phyloP scores from a whole-genome alignment of 2,797 vertebrate species.

The Thalassophryne amazonica region DNA sequence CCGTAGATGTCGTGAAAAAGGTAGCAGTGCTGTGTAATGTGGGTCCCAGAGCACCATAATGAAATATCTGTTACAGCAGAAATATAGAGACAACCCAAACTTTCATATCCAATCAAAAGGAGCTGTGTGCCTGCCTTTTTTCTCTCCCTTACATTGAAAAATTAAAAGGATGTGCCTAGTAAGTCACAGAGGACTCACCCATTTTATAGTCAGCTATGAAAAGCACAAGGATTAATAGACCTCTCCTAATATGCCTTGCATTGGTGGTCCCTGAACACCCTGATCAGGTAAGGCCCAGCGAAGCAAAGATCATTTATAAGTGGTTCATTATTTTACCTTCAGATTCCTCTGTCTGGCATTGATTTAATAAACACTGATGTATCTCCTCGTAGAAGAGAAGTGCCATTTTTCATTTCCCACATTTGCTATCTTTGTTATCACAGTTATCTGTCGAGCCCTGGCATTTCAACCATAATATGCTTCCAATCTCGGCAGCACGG shows the following conservation, averaged over 20 bases:
- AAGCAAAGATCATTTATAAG: constrained; percentile 92
- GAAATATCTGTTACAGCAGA: constrained; percentile 67
- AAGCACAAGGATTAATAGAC: constrained; percentile 80
- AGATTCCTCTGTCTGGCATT: constrained; percentile 85
- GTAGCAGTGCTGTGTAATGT: constrained; percentile 62
- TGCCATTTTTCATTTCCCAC: constrained; percentile 81
- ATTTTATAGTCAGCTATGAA: constrained; percentile 79
- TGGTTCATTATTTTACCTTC: constrained; percentile 93
- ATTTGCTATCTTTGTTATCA: constrained; percentile 78
- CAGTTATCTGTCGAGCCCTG: constrained; percentile 69
- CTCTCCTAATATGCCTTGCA: constrained; percentile 77
- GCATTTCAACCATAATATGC: constrained; percentile 64
- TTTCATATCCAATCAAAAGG: constrained; percentile 80
- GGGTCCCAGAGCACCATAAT: constrained; percentile 70
- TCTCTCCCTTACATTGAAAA: constrained; percentile 57
- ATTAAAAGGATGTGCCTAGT: constrained; percentile 77
- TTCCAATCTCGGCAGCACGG: constrained; percentile 44
- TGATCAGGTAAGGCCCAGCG: constrained; percentile 80
- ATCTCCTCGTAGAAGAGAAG: constrained; percentile 84
- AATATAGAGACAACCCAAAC: constrained; percentile 68
- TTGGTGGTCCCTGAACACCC: constrained; percentile 76
- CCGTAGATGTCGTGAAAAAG: constrained; percentile 72
- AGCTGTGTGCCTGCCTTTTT: constrained; percentile 50
- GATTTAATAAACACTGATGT: constrained; percentile 94
- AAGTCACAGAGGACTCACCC: constrained; percentile 78